phyloP scores from a whole-genome alignment of 2,797 vertebrate genomes.

The Lepus oiostolus region DNA sequence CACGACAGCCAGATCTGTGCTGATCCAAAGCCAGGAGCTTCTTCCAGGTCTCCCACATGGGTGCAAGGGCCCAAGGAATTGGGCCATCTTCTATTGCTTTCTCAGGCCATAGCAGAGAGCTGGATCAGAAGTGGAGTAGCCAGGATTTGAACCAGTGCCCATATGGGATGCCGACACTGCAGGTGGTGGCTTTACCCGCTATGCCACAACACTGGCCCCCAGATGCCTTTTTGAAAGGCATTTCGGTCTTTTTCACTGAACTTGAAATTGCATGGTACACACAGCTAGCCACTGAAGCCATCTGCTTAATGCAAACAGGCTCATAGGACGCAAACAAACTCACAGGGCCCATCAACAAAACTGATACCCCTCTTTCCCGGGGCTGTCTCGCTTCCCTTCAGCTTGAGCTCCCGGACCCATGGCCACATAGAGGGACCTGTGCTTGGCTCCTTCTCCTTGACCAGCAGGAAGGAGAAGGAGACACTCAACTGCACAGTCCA shows the following conservation, averaged over 20 bases:
- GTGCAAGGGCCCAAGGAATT: too few species aligned
- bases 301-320: neutral
- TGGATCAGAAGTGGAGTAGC: too few species aligned
- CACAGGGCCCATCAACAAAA: neutral
- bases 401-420: neutral
- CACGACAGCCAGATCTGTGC: too few species aligned
- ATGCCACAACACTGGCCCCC: too few species aligned
- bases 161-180: too few species aligned
- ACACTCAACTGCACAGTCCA: neutral
- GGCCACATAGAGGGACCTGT: neutral
- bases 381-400: neutral
- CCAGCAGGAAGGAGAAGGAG: neutral
- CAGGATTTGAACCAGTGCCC: too few species aligned
- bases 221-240: neutral
- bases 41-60: too few species aligned
- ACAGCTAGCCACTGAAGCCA: neutral
- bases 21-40: too few species aligned
- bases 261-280: slow-evolving; percentile 8
- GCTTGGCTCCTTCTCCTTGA: neutral
- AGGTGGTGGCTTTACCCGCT: too few species aligned
- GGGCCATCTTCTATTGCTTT: too few species aligned
- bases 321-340: neutral
- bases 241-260: slow-evolving; percentile 21
- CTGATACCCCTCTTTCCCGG: neutral
- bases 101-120: too few species aligned